phyloP scores from a whole-genome alignment of 1,140 invertebrate species.

The Diorhabda elongata region DNA sequence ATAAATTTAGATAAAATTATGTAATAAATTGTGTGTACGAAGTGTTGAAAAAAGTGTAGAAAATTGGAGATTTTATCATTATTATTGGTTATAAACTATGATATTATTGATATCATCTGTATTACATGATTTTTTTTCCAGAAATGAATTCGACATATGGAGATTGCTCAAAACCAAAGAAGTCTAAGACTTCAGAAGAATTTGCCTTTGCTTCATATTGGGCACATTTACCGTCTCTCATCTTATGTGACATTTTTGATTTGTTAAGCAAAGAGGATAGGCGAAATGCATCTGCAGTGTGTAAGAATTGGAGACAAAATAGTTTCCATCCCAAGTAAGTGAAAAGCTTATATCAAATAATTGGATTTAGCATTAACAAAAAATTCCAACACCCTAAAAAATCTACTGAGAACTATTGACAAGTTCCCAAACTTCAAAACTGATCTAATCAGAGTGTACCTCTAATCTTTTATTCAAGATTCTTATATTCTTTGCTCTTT shows the following conservation, averaged over 20 bases:
- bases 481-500: neutral
- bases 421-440: constrained; percentile 1
- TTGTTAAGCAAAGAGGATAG: constrained; percentile 37
- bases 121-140: constrained; percentile 7
- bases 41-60: no score
- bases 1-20: no score
- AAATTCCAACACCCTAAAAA: neutral
- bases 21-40: no score
- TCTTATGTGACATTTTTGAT: constrained; percentile 43
- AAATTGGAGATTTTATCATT: neutral
- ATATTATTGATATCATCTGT: no score
- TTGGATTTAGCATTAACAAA: neutral
- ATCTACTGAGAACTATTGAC: neutral
- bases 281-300: constrained; percentile 42
- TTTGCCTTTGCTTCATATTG: constrained; percentile 27
- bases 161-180: constrained; percentile 34
- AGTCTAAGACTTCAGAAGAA: constrained; percentile 29
- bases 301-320: constrained; percentile 43
- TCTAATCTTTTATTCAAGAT: neutral
- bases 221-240: constrained; percentile 39
- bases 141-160: constrained; percentile 29
- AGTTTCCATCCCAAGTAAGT: constrained; percentile 44
- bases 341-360: constrained; percentile 10
- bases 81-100: neutral
- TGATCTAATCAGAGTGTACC: neutral